phyloP scores from a whole-genome alignment of 1,140 invertebrate genomes.

The Pteromalus puparum region DNA sequence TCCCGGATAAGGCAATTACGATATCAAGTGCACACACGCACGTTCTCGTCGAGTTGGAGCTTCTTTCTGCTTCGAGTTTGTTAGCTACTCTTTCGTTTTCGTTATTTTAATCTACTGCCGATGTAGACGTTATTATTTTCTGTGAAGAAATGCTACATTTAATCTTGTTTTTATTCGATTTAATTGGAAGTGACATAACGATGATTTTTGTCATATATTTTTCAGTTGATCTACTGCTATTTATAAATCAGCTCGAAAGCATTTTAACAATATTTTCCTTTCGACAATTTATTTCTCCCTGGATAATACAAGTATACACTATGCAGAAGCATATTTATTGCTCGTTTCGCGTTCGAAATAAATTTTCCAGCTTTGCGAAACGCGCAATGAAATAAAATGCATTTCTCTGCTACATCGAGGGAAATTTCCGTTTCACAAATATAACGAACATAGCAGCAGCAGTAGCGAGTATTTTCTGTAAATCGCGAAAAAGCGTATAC shows the following conservation, averaged over 20 bases:
- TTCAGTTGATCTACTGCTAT: no score
- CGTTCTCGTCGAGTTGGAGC: background rate
- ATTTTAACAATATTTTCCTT: background rate
- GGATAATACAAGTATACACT: no score
- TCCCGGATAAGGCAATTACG: constrained; percentile 23
- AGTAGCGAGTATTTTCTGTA: no score
- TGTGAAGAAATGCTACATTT: background rate
- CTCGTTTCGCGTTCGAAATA: background rate
- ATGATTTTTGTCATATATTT: no score
- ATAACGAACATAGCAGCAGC: no score
- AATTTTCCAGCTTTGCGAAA: background rate
- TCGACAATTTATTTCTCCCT: background rate
- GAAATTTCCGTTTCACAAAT: no score
- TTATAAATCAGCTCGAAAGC: no score
- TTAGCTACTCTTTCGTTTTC: background rate
- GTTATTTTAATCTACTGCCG: background rate
- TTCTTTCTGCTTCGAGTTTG: background rate
- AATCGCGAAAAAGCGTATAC: no score
- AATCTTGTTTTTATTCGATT: background rate
- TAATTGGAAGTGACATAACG: background rate
- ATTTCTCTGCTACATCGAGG: no score
- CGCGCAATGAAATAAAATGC: background rate
- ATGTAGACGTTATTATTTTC: background rate
- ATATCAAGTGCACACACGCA: constrained; percentile 22
- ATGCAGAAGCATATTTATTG: background rate